These are phyloP conservation scores for Tenthredo distinguenda DNA, from an alignment of 2,888 invertebrate species.

Conservation along the genomic window DNA sequence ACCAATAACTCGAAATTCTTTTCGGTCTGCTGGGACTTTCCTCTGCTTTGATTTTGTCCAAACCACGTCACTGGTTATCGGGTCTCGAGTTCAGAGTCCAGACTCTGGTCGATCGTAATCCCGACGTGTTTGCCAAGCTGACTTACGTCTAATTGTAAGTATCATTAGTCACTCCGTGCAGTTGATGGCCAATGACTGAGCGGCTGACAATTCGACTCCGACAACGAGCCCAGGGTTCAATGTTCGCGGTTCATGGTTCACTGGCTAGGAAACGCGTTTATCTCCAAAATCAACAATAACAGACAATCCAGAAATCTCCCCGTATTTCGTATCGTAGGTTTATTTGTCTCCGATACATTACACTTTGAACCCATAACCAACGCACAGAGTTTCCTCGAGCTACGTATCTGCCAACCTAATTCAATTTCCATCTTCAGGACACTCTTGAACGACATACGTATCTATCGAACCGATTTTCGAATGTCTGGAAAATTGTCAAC, in stretches of 20 bases:
- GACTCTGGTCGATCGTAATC: neutral
- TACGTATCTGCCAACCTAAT: neutral
- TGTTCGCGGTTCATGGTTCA: conserved; percentile 31
- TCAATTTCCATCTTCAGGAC: neutral
- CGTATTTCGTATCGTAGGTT: neutral
- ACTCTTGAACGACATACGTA: neutral
- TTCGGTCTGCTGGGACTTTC: neutral
- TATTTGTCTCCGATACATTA: neutral
- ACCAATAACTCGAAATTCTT: neutral
- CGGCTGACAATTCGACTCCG: neutral
- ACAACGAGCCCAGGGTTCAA: conserved; percentile 15
- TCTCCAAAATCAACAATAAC: neutral
- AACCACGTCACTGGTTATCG: neutral
- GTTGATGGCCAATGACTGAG: neutral
- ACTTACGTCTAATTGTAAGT: neutral
- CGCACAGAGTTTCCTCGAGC: neutral
- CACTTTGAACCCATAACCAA: neutral
- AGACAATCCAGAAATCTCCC: neutral
- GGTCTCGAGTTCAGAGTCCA: neutral
- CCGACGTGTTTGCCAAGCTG: neutral
- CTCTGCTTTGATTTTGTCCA: neutral
- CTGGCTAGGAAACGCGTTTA: neutral
- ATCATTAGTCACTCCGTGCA: neutral
- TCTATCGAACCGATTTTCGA: neutral
- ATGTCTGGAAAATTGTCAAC: neutral